phyloP scores from a whole-genome alignment of 2,797 vertebrate genomes.

The Acipenser ruthenus region DNA sequence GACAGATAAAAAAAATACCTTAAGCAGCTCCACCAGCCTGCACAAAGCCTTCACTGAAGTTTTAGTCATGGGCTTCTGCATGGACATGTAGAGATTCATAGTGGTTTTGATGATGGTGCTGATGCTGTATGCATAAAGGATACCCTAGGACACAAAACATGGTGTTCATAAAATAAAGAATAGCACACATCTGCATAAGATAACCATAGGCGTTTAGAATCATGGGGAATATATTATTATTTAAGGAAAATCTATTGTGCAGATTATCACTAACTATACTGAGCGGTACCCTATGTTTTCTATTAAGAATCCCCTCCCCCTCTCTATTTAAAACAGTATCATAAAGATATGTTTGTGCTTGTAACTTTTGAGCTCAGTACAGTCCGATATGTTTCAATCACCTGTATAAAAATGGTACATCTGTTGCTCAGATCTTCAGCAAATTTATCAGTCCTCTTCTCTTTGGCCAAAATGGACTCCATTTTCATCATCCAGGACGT shows the following conservation, averaged over 20 bases:
- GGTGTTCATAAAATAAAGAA: too few relatives aligned
- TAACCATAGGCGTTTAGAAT: too few relatives aligned
- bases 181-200: too few relatives aligned
- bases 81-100: constrained; percentile 97
- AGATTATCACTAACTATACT: too few relatives aligned
- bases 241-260: too few relatives aligned
- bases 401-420: constrained; percentile 95
- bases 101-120: constrained; percentile 91
- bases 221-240: too few relatives aligned
- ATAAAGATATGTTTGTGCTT: too few relatives aligned
- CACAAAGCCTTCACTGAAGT: constrained; percentile 93
- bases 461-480: constrained; percentile 89
- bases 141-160: constrained; percentile 63
- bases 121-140: constrained; percentile 92
- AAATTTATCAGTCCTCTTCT: constrained; percentile 75
- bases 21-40: constrained; percentile 86
- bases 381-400: constrained; percentile 31
- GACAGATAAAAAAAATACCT: constrained; percentile 53
- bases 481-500: constrained; percentile 99
- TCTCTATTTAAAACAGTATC: too few relatives aligned
- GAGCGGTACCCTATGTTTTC: too few relatives aligned
- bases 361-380: too few relatives aligned
- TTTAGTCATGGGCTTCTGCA: constrained; percentile 98
- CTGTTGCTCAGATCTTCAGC: constrained; percentile 85
- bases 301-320: too few relatives aligned